Evolutionary conservation across 2,113 vertebrate genomes (phyloP).

Genomic region (Cochlearius cochlearius): DNA sequence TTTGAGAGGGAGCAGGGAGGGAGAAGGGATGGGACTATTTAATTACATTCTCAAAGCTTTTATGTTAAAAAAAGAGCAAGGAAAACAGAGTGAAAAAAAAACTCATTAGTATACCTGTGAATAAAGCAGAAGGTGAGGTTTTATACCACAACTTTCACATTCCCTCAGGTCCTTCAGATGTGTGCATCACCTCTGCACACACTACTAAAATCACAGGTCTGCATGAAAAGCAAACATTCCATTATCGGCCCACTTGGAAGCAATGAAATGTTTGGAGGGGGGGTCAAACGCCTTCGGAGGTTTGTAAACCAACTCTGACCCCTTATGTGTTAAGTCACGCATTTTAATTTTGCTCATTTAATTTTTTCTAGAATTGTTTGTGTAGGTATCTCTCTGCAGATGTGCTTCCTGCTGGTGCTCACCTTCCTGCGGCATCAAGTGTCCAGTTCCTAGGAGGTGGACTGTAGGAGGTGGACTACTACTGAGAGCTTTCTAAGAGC

Average conservation of each 20-base stretch:
- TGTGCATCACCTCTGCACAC: not conserved
- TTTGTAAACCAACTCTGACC: not conserved
- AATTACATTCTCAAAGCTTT: not conserved
- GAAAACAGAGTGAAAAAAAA: not conserved
- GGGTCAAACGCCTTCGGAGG: not conserved
- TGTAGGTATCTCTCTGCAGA: not conserved
- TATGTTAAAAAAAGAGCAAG: not conserved
- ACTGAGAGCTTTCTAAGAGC: not conserved
- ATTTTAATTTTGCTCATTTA: not conserved
- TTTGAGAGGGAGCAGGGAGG: not conserved
- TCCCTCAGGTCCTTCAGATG: not conserved
- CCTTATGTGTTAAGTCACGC: rapidly evolving
- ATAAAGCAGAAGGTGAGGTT: not conserved
- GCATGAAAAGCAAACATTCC: not conserved
- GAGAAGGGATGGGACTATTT: not conserved
- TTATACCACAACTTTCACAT: not conserved
- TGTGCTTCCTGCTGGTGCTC: not conserved
- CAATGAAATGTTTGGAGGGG: rapidly evolving
- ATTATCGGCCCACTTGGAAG: not conserved
- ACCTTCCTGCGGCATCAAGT: not conserved
- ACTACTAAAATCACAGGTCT: not conserved
- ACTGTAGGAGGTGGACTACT: not conserved
- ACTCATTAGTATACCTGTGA: not conserved
- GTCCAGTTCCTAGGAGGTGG: not conserved
- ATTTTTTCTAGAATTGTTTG: not conserved